Evolutionary conservation across 2,797 vertebrate genomes (phyloP), one percentile per base, ranked within the genome.

Genomic region (Potorous gilbertii): DNA sequence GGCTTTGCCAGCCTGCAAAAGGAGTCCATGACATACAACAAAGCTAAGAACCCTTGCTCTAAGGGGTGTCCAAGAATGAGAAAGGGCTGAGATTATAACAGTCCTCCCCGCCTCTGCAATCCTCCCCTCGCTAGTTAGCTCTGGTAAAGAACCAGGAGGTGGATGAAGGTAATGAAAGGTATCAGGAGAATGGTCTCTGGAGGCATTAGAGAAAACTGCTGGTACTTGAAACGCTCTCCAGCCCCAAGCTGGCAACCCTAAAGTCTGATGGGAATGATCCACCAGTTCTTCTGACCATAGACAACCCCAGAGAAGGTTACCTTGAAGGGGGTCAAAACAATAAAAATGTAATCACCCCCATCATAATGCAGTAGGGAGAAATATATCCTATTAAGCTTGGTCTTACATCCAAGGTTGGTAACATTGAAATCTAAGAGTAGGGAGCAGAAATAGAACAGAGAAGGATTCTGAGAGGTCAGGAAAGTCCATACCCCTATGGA

Each of bases 271-370:
- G 55, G 96, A 95, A 55, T 56, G 54, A 31, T 34, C 93, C 31
- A 24, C 87, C 96, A 97, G 0, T 0, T 54, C 74, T 87, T 57
- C 92, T 96, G 96, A 95, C 66, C 94, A 94, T 89, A 90, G 8
- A 29, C 81, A 96, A 97, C 96, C 74, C 28, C 96, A 95, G 50
- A 90, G 94, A 97, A 98, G 94, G 94, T 94, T 92, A 95, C 97
- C 94, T 95, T 96, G 97, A 94, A 98, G 94, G 96, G 55, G 14
- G 59, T 96, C 81, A 96, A 97, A 97, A 97, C 90, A 96, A 94
- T 96, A 96, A 95, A 96, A 97, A n/a, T 93, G 56, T 95, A 98
- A 98, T 97, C 92, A 96, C 95, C 90, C 90, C 93, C 91, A 94
- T 90, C 95, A 92, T 92, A 95, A 90, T 93, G 92, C 92, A 97